Base-by-base conservation (phyloP, 2,797 vertebrate species). In the Cephalopachus bancanus region DNA sequence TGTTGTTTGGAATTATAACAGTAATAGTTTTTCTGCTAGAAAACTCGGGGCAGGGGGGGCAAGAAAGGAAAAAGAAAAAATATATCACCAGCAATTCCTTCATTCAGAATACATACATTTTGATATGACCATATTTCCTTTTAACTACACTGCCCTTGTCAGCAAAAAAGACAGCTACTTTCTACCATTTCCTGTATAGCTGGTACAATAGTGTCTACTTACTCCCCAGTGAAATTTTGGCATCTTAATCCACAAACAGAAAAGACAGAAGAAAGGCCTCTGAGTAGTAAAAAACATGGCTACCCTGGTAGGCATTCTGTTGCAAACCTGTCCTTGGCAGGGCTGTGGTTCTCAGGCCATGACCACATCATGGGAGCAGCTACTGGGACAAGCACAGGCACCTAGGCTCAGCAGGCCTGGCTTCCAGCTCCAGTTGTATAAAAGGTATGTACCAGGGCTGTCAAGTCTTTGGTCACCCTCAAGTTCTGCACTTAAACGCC, bases 141-240 rank as follows among this genome's bases (percentile, higher is more conserved):
- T 94, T 80, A 85, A 30, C 60, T 89, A 55, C 51, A 51, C 49
- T 55, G 22, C 51, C 20, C 53, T 85, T 95, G 11, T 94, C 69
- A 51, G 64, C 87, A 86, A 88, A 90, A 65, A 86, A 91, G 80
- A 75, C 26, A 60, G n/a, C 76, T 74, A 49, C 55, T 89, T 90
- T 96, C 55, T 83, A 33, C 97, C 33, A 93, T 75, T 96, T 97
- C 79, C 87, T 57, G 51, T 94, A 28, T 49, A 94, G 72, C 53
- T 75, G 57, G 53, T 55, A 86, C 26, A 83, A 0, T 62, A 65
- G 37, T 16, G n/a, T 55, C 89, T 79, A 11, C 30, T 83, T 53
- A 79, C 59, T 89, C 79, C 74, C 51, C 1, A 1, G 28, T 78
- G 74, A 84, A 72, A 60, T 85, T 44, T 96, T 24, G 3, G 55